Base-by-base conservation (phyloP, 2,888 invertebrate species). In the Gordius sp. region DNA sequence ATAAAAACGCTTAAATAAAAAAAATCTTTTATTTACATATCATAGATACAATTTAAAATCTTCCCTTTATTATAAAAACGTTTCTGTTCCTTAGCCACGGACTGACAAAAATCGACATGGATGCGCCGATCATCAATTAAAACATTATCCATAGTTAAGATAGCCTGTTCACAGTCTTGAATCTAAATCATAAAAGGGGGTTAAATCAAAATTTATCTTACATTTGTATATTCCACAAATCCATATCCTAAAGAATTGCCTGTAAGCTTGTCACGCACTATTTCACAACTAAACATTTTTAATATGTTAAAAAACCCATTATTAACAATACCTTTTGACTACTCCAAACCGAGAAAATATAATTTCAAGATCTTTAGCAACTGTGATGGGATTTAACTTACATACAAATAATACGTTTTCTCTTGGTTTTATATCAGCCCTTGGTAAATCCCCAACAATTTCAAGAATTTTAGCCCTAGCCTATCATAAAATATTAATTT, bases 91-190 rank as follows among this genome's bases (percentile, higher is more conserved):
- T 89, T 91, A 1, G 93, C 79, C 0, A 99, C 93, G 56, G 91
- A 91, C 68, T 99, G 97, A 61, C 89, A 91, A 72, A 99, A 99
- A 71, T 99, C 97, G 0, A 99, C 97, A 72, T 97, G 97, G 65
- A 99, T 97, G 61, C 97, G 75, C 26, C 97, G 75, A 67, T 99
- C 97, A 71, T 99, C 97, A 64, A 99, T 97, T 2, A 97, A 73
- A 0, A 97, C 93, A 73, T 99, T 99, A 68, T 93, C 93, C 97
- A 97, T 99, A 74, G 97, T 97, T 66, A 97, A 89, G 70, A 84
- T 99, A 1, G 97, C 97, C 63, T 82, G 82, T 72, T 97, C 97
- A 71, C 97, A 97, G 57, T 70, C 67, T 61, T 73, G 68, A 56
- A 66, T 63, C 67, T 72, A 61, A 54, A 65, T 61, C 58, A 54